These are phyloP conservation scores for Pseudonaja textilis DNA, from an alignment of 2,113 vertebrate species.

Conservation along the genomic window DNA sequence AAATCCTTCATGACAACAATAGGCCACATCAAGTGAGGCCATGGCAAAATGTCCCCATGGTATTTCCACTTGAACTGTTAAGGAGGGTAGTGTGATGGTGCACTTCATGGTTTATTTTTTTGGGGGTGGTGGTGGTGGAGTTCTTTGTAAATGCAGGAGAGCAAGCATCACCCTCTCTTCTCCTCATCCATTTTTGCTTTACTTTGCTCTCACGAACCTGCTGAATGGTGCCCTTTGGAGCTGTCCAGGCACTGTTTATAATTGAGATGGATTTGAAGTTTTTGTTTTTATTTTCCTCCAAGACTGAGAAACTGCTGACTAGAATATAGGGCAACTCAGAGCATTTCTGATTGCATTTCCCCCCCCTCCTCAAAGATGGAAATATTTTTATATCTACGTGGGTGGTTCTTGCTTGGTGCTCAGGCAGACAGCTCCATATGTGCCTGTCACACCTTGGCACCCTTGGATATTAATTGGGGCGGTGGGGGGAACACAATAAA, in stretches of 20 bases:
- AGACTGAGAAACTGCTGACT: neutral
- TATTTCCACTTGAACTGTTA: neutral
- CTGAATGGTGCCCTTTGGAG: neutral
- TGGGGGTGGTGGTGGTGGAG: neutral
- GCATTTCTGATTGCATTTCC: slow-evolving; percentile 9
- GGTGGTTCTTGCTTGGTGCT: neutral
- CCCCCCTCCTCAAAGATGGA: neutral
- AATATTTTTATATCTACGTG: slow-evolving; percentile 1
- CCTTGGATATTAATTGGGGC: neutral
- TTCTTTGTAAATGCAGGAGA: neutral
- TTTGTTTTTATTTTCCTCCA: no score
- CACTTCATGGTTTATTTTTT: neutral
- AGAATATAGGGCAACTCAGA: slow-evolving; percentile 20
- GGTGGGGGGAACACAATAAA: neutral
- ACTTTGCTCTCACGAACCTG: neutral
- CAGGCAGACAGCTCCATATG: neutral
- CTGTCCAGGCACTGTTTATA: neutral
- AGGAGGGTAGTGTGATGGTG: neutral
- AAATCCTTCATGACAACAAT: neutral
- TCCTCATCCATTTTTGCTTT: no score
- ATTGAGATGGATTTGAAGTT: neutral
- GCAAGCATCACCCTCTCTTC: neutral
- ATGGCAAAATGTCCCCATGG: neutral
- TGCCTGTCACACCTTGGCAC: slow-evolving; percentile 11
- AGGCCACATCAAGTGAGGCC: neutral